Evolutionary conservation across 2,113 vertebrate genomes (phyloP).

Genomic region (Arothron firmamentum): DNA sequence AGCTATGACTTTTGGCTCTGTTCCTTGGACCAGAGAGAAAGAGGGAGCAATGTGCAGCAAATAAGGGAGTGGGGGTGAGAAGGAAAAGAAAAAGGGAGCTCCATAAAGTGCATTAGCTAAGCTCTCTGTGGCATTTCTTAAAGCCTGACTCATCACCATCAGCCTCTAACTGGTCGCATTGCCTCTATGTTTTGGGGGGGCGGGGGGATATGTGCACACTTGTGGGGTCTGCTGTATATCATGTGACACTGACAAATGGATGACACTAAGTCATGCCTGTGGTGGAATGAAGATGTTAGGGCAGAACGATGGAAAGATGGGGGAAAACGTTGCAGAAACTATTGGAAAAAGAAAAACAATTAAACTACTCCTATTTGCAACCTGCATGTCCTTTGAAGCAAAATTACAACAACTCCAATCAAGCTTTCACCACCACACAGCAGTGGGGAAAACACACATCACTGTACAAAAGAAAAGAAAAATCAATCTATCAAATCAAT

Average conservation of each 20-base stretch:
- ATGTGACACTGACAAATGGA: constrained; percentile 62
- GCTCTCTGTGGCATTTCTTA: constrained; percentile 62
- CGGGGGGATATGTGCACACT: constrained; percentile 23
- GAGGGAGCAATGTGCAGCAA: constrained; percentile 19
- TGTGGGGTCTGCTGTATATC: constrained; percentile 52
- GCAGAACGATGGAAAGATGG: constrained; percentile 36
- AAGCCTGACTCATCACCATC: constrained; percentile 70
- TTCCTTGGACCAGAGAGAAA: constrained; percentile 39
- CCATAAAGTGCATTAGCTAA: constrained; percentile 69
- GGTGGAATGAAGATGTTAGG: constrained; percentile 53
- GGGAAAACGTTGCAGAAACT: constrained; percentile 8
- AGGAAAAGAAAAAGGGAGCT: constrained; percentile 49
- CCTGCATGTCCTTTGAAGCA: constrained; percentile 32
- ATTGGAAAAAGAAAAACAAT: not conserved
- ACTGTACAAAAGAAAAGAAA: not conserved
- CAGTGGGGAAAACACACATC: constrained; percentile 16
- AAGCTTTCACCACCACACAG: constrained; percentile 19
- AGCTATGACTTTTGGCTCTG: constrained; percentile 69
- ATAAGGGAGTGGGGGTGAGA: constrained; percentile 21
- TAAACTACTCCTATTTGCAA: constrained; percentile 23
- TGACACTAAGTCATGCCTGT: constrained; percentile 59
- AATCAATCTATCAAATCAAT: constrained; percentile 1
- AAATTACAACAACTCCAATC: constrained; percentile 23
- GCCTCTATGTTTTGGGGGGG: constrained; percentile 10
- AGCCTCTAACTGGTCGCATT: constrained; percentile 51